These are phyloP conservation scores for Hyposmocoma kahamanoa DNA, from an alignment of 1,140 invertebrate genomes.

Conservation along the genomic window DNA sequence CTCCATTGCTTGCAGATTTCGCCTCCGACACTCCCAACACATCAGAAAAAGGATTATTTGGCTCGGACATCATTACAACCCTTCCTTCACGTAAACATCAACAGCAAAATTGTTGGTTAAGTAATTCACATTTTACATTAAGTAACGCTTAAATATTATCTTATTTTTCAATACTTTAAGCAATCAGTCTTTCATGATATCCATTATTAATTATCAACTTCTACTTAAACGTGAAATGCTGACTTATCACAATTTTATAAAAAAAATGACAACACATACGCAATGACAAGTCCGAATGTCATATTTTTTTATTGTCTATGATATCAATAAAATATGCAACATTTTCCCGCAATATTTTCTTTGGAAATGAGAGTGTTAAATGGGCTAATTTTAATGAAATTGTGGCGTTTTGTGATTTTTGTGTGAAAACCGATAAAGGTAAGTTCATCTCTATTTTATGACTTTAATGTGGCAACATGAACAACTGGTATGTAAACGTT, in stretches of 20 bases:
- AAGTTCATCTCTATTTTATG: no score
- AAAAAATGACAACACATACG: slow-evolving; percentile 20
- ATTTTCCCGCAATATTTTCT: no score
- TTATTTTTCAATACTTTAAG: not conserved
- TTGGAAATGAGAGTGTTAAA: no score
- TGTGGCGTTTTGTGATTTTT: no score
- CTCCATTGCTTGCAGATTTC: slow-evolving; percentile 25
- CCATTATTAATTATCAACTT: not conserved
- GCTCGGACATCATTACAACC: slow-evolving; percentile 45
- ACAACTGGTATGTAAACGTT: no score
- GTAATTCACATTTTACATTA: not conserved
- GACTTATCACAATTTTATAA: slow-evolving; percentile 33
- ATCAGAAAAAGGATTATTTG: slow-evolving; percentile 61
- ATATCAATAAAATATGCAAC: no score
- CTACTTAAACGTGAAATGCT: slow-evolving; percentile 14
- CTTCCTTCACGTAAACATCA: not conserved
- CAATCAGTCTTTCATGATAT: not conserved
- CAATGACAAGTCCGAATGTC: no score
- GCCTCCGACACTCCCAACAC: slow-evolving; percentile 46
- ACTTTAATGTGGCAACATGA: no score
- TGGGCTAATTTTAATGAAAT: no score
- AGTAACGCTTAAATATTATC: not conserved
- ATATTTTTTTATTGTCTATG: slow-evolving; percentile 6
- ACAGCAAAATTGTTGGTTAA: not conserved
- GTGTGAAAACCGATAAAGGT: no score